Percentiles rank a stretch among this genome's conserved stretches.
These are phyloP conservation scores for Nemotelus pantherinus DNA, from an alignment of 2,888 invertebrate species.

Conservation along the genomic window DNA sequence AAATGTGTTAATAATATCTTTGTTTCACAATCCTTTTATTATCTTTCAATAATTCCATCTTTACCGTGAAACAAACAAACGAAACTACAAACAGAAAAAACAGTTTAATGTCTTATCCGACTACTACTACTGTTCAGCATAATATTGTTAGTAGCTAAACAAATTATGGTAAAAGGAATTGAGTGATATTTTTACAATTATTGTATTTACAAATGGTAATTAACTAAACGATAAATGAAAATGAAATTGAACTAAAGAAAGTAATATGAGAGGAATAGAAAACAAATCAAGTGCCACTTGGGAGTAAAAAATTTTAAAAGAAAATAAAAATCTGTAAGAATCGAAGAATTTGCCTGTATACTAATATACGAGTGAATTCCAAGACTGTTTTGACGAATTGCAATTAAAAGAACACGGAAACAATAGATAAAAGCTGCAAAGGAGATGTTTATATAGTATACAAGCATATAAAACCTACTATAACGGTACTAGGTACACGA, in stretches of 20 bases:
- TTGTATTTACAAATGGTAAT: constrained; percentile 14
- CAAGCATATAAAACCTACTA: too few species aligned
- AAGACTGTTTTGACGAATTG: background rate
- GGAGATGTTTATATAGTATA: too few species aligned
- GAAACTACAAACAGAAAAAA: too few species aligned
- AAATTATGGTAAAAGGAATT: constrained; percentile 41
- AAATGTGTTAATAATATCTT: too few species aligned
- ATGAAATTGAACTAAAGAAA: too few species aligned
- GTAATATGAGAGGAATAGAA: background rate
- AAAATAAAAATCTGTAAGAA: background rate
- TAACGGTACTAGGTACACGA: too few species aligned
- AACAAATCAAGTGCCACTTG: constrained; percentile 39
- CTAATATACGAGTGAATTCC: too few species aligned
- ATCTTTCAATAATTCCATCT: too few species aligned
- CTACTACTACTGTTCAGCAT: too few species aligned
- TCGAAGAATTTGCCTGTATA: background rate
- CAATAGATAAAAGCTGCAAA: background rate
- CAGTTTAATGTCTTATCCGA: too few species aligned
- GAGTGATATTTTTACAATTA: constrained; percentile 45
- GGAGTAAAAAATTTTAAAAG: background rate
- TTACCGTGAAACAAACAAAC: too few species aligned
- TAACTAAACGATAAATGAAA: constrained; percentile 11
- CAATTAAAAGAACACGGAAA: background rate
- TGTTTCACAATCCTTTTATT: too few species aligned
- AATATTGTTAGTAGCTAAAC: constrained; percentile 18